These are phyloP conservation scores for Phocides pigmalion DNA, from an alignment of 1,140 invertebrate genomes.

Conservation along the genomic window DNA sequence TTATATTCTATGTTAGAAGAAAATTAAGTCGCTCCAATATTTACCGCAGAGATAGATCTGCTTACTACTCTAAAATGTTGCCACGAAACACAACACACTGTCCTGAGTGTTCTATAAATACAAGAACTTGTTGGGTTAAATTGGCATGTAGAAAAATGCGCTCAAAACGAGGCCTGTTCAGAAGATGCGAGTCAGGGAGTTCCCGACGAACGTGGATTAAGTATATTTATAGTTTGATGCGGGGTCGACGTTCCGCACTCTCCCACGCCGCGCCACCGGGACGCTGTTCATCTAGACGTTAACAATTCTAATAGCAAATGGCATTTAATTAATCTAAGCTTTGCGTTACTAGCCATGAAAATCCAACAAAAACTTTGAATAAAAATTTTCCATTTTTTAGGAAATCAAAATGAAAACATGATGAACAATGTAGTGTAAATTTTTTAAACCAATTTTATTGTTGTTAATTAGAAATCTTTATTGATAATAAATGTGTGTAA, in stretches of 20 bases:
- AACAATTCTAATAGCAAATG: slow-evolving; percentile 23
- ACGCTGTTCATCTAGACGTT: slow-evolving; percentile 28
- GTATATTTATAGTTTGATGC: slow-evolving; percentile 77
- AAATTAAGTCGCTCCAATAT: not conserved
- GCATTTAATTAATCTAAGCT: slow-evolving; percentile 19
- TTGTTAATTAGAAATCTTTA: too few species aligned
- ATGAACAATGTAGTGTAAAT: too few species aligned
- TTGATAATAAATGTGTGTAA: too few species aligned
- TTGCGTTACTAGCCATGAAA: slow-evolving; percentile 13
- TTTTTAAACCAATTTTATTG: too few species aligned
- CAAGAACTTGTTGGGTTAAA: slow-evolving; percentile 27
- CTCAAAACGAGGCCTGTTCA: slow-evolving; percentile 31
- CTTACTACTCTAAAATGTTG: slow-evolving; percentile 6
- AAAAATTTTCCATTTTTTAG: not conserved
- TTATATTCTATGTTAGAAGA: not conserved
- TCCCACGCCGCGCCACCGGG: slow-evolving; percentile 66
- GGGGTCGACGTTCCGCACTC: slow-evolving; percentile 75
- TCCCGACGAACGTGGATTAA: slow-evolving; percentile 65
- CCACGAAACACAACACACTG: not conserved
- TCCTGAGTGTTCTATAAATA: slow-evolving; percentile 28
- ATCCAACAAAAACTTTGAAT: not conserved
- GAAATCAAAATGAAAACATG: not conserved
- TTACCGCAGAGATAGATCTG: not conserved
- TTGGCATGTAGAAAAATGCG: slow-evolving; percentile 35
- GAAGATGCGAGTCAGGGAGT: slow-evolving; percentile 45